Base-by-base conservation (phyloP, 2,888 invertebrate species). In the Xestia sexstrigata region DNA sequence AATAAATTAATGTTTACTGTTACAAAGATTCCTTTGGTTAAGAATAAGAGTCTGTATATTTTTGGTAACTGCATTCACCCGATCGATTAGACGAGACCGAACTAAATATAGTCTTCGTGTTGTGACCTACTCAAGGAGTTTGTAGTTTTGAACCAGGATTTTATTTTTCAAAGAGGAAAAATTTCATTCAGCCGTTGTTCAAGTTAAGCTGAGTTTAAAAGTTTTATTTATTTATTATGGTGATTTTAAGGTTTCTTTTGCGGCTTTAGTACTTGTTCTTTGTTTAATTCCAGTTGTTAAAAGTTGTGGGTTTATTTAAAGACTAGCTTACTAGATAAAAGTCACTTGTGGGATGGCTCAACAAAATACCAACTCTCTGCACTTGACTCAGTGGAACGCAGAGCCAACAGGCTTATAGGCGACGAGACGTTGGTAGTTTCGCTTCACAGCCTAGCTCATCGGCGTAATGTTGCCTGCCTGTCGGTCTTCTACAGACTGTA, bases 41-140 rank as follows among this genome's bases (percentile, higher is more conserved):
- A 2, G 83, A 83, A 76, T 78, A 81, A 78, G 73, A 76, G 74
- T 70, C 76, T 70, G 81, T 83, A 76, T 91, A 91, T 91, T 90
- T 91, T 93, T 82, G 90, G 90, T 88, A 91, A 92, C 88, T 93
- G 93, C 92, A 94, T 93, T 92, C 88, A 87, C 78, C 62, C 89
- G 85, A 93, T 94, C 92, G 92, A 93, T 94, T 87, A 90, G 78
- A 87, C 83, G 88, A 81, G 87, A 81, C 87, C 73, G 65, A 71
- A 83, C 90, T 92, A 89, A 89, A 92, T 91, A 93, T 93, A 93
- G 78, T 83, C 74, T 74, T 45, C 58, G 49, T 70, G 60, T 84
- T 83, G 86, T 91, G 93, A 91, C 93, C 93, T 86, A 93, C 71
- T 88, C 79, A 70, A 86, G 79, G 63, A 74, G 58, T 77, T 84